Evolutionary conservation across 2,888 invertebrate genomes (phyloP).

Genomic region (Pyrrhia umbra): DNA sequence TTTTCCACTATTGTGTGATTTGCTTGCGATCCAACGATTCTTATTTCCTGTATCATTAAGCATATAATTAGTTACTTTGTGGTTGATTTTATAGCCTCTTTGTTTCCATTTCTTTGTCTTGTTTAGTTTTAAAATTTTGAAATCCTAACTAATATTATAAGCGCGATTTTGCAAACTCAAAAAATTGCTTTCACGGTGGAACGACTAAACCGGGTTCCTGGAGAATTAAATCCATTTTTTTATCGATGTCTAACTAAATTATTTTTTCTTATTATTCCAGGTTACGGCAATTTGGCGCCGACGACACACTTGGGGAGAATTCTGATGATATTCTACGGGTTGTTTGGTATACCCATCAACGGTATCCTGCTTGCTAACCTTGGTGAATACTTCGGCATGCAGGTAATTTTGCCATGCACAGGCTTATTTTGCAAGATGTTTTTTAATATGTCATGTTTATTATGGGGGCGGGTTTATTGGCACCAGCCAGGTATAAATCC

Average conservation of each 20-base stretch:
- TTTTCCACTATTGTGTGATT: conserved; percentile 41
- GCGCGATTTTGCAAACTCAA: too few species aligned
- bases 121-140: too few species aligned
- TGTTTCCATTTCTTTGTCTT: conserved; percentile 40
- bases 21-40: conserved; percentile 20
- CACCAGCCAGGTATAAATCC: too few species aligned
- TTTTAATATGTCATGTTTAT: too few species aligned
- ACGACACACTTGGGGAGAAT: conserved; percentile 94
- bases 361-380: conserved; percentile 94
- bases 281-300: conserved; percentile 97
- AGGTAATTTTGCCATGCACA: conserved; percentile 92
- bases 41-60: conserved; percentile 43
- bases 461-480: too few species aligned
- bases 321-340: conserved; percentile 96
- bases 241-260: background rate
- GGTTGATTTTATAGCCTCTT: conserved; percentile 26
- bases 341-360: conserved; percentile 96
- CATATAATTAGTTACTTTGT: conserved; percentile 39
- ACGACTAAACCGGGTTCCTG: too few species aligned
- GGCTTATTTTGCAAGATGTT: too few species aligned
- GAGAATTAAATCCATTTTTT: background rate
- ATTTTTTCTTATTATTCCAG: conserved; percentile 79
- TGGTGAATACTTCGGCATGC: conserved; percentile 95
- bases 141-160: too few species aligned
- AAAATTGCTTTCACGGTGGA: too few species aligned